Evolutionary conservation across 2,797 vertebrate species (phyloP).

Genomic region (Takifugu ocellatus): DNA sequence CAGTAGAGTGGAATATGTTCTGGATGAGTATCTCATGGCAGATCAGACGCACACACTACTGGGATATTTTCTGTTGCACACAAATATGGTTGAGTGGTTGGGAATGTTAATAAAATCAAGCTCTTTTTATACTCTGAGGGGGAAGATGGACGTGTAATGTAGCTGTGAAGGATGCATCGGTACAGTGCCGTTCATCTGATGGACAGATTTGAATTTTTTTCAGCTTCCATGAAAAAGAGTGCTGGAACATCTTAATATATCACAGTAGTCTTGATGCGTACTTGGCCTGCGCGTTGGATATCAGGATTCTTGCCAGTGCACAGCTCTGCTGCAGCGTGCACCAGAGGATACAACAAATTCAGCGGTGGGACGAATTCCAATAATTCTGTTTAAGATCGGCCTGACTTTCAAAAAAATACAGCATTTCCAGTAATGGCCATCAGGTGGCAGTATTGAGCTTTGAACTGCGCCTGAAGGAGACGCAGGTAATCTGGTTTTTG

Average conservation of each 20-base stretch:
- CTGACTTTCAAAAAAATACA: too few species aligned
- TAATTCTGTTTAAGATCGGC: too few species aligned
- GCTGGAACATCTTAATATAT: too few species aligned
- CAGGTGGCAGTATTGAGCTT: slow-evolving; percentile 75
- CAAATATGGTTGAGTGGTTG: neutral
- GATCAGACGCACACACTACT: slow-evolving; percentile 9
- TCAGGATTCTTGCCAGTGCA: too few species aligned
- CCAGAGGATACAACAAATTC: too few species aligned
- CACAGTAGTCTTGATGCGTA: too few species aligned
- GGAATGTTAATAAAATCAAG: slow-evolving; percentile 23
- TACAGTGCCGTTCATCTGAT: too few species aligned
- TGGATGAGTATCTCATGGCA: slow-evolving; percentile 1
- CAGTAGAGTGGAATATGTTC: slow-evolving; percentile 16
- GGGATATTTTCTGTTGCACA: slow-evolving; percentile 9
- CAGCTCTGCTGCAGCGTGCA: too few species aligned
- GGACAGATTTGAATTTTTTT: too few species aligned
- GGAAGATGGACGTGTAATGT: slow-evolving; percentile 34
- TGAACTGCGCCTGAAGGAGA: slow-evolving; percentile 15
- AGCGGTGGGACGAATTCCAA: too few species aligned
- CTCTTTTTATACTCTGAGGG: slow-evolving; percentile 13
- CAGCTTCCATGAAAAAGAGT: too few species aligned
- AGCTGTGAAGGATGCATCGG: slow-evolving; percentile 5
- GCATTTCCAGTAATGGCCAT: slow-evolving; percentile 40
- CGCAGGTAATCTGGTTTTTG: slow-evolving; percentile 19
- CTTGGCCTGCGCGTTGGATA: too few species aligned